Base-by-base conservation (phyloP, 2,888 invertebrate genomes). In the Pachycephus smyrnensis region DNA sequence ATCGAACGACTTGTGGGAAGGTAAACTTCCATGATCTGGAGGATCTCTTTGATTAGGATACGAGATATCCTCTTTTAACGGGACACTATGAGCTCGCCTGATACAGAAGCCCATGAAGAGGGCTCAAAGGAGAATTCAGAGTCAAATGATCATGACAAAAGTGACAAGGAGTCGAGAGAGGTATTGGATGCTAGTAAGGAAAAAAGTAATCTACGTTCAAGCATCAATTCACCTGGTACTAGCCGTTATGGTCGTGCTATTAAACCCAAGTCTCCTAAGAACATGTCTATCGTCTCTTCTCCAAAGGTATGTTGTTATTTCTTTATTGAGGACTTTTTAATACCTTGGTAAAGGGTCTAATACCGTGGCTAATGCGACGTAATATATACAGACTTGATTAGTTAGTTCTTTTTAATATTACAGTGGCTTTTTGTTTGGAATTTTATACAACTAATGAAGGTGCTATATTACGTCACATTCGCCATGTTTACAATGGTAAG, bases 181-280 rank as follows among this genome's bases (percentile, higher is more conserved):
- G 76, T 80, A 55, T 79, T 73, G 2, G 40, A 77, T 15, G 71
- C 80, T 37, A 73, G 73, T 40, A 37, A 31, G n/a, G 31, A 80
- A 73, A 79, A 80, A 40, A 75, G 4, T 35, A 82, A 73, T 55
- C 76, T 76, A 73, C 78, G 11, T 55, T 55, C 55, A 55, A 55
- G 23, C 55, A 23, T 55, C 55, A 77, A 3, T 68, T 78, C 79
- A 30, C 80, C 81, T 6, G 79, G 82, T 73, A 93, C 91, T 37
- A 95, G 94, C 83, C 93, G 95, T 23, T 95, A 94, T 89, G 94
- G 95, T 12, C 92, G 95, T 87, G 92, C 93, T 76, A 92, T 94
- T 40, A 93, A 93, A 77, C 90, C 92, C 11, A 94, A 94, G 76
- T 84, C 87, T 71, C 86, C 83, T 68, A 82, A 75, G 76, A 84